phyloP scores from a whole-genome alignment of 1,140 invertebrate genomes.

The Zaprionus lachaisei region DNA sequence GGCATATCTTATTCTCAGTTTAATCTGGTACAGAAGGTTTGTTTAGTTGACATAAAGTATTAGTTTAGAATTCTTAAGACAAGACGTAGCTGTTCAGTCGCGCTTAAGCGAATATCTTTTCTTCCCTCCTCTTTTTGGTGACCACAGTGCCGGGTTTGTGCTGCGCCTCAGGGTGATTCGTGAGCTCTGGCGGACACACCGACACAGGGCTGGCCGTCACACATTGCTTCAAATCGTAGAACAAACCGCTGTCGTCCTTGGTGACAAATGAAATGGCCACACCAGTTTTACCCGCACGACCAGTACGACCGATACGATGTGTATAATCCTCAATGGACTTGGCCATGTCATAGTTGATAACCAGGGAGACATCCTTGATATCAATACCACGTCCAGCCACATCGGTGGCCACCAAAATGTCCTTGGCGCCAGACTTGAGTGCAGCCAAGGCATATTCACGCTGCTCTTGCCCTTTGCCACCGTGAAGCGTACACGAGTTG shows the following conservation, averaged over 20 bases:
- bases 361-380: constrained; percentile 99
- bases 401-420: constrained; percentile 99
- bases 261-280: constrained; percentile 98
- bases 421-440: constrained; percentile 97
- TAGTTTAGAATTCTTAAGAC: constrained; percentile 1
- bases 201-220: constrained; percentile 96
- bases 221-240: constrained; percentile 98
- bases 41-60: neutral
- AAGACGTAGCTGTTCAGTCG: neutral
- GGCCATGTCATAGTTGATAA: constrained; percentile 99
- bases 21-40: constrained; percentile 12
- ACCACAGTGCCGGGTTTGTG: constrained; percentile 98
- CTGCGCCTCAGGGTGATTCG: constrained; percentile 99
- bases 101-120: constrained; percentile 95
- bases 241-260: constrained; percentile 97
- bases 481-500: constrained; percentile 98
- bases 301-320: constrained; percentile 99
- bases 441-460: constrained; percentile 98
- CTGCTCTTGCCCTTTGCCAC: constrained; percentile 99
- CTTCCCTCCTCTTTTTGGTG: constrained; percentile 97
- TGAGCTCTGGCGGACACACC: constrained; percentile 97
- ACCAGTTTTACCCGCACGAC: constrained; percentile 98
- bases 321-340: constrained; percentile 99
- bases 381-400: constrained; percentile 99
- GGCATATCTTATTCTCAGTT: neutral